Evolutionary conservation across 2,113 vertebrate genomes (phyloP), one percentile per base, ranked within the genome.

Genomic region (Sardina pilchardus): DNA sequence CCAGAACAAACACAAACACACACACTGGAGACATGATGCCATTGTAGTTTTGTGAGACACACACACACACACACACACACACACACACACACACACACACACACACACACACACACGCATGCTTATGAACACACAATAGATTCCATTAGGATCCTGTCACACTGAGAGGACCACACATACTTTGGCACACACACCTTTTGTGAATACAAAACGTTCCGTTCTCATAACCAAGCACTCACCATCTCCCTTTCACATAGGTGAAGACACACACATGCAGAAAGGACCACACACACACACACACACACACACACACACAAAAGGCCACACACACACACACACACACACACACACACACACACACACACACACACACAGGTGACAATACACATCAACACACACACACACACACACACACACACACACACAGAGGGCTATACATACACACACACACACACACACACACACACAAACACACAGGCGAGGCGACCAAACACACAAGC

Each of bases 301-400:
- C 81, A 85, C 83, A 78, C 56, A n/a, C n/a, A n/a, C n/a, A n/a
- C 88, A 19, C 82, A 85, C 48, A 50, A 10, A 17, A 1, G 17
- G 1, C 82, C 83, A 81, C 47, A 44, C 71, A 84, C 30, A 86
- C 89, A 87, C 71, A 87, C 87, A 26, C n/a, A 82, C 81, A 83
- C 34, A 63, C 63, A 85, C 24, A 88, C 87, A 87, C 44, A 86
- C 83, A 86, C 88, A 85, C 81, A 30, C 59, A 56, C 43, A 90
- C 84, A 85, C 24, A 89, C 81, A 87, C 17, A 82, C 16, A 8
- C 19, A 34, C 50, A 63, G 6, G 21, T 24, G 24, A 24, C 19
- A 6, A n/a, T 19, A 63, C 56, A 63, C 56, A 63, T 19, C 3
- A 6, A 86, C n/a, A 63, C 91, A 86, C 36, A 30, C n/a, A 86